Conservation (phyloP, 2,888 invertebrate genomes). For the Chrysolina americana region DNA sequence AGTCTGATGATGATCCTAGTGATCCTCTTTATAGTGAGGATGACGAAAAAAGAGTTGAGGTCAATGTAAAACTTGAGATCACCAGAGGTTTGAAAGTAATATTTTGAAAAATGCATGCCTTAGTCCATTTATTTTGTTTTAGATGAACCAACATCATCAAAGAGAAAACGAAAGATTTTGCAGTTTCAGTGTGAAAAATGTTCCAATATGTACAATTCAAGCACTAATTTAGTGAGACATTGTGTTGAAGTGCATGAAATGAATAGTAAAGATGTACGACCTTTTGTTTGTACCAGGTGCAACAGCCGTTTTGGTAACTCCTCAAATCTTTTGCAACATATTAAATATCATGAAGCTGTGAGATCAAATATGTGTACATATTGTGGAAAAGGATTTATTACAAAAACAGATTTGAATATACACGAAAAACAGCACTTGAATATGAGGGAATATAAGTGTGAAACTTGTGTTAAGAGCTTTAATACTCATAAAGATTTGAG, state of each 20-base stretch:
- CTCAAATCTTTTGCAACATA: conserved; percentile 58
- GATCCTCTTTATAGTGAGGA: conserved; percentile 32
- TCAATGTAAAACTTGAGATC: conserved; percentile 28
- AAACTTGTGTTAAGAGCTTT: conserved; percentile 58
- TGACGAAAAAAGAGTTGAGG: conserved; percentile 35
- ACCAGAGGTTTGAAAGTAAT: conserved; percentile 30
- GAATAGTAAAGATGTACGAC: conserved; percentile 55
- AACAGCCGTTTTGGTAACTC: conserved; percentile 58
- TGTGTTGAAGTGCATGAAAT: conserved; percentile 55
- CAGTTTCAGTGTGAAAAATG: conserved; percentile 55
- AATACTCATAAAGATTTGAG: conserved; percentile 61
- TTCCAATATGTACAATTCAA: conserved; percentile 48
- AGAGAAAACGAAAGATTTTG: conserved; percentile 42
- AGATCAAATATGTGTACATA: conserved; percentile 59
- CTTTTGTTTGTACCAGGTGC: conserved; percentile 59
- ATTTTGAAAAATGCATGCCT: neutral
- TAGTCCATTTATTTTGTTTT: conserved; percentile 13
- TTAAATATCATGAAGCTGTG: conserved; percentile 60
- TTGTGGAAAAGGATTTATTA: conserved; percentile 67
- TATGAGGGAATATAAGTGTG: conserved; percentile 58
- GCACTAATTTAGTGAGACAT: conserved; percentile 54
- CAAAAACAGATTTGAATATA: conserved; percentile 58
- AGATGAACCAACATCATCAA: conserved; percentile 30
- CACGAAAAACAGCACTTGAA: conserved; percentile 62
- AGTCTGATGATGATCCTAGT: conserved; percentile 37